A percentile compares a stretch with the other conserved stretches of the same genome.
phyloP scores from a whole-genome alignment of 2,888 invertebrate species.

The Tetragonisca angustula region DNA sequence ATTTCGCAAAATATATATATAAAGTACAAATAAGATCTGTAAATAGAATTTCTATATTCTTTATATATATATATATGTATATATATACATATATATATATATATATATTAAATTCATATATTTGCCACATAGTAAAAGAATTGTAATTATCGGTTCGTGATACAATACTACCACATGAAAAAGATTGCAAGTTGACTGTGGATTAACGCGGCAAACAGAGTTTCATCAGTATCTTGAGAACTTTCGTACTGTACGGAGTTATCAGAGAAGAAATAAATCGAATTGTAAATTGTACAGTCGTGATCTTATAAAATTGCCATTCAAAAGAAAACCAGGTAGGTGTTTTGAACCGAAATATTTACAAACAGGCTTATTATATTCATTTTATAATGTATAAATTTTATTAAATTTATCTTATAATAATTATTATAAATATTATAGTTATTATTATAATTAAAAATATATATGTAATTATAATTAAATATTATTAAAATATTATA shows the following conservation, averaged over 20 bases:
- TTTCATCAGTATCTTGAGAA: conserved; percentile 49
- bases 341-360: not conserved
- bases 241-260: conserved; percentile 35
- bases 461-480: not conserved
- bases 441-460: not conserved
- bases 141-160: not conserved
- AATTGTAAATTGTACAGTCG: not conserved
- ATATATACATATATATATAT: too few relatives aligned
- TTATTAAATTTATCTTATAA: too few relatives aligned
- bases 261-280: not conserved
- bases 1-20: not conserved
- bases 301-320: conserved; percentile 1
- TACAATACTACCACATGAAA: conserved; percentile 9
- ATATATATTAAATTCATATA: not conserved
- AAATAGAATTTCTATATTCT: too few relatives aligned
- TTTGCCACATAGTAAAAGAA: conserved; percentile 10
- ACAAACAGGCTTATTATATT: not conserved
- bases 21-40: not conserved
- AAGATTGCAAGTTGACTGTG: conserved; percentile 10
- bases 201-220: conserved; percentile 28
- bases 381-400: not conserved
- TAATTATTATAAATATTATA: not conserved
- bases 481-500: not conserved
- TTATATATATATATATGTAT: too few relatives aligned
- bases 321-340: conserved; percentile 31